Percentiles rank a stretch among this genome's conserved stretches.
phyloP scores from a whole-genome alignment of 2,113 vertebrate species.

The Emydocephalus ijimae region DNA sequence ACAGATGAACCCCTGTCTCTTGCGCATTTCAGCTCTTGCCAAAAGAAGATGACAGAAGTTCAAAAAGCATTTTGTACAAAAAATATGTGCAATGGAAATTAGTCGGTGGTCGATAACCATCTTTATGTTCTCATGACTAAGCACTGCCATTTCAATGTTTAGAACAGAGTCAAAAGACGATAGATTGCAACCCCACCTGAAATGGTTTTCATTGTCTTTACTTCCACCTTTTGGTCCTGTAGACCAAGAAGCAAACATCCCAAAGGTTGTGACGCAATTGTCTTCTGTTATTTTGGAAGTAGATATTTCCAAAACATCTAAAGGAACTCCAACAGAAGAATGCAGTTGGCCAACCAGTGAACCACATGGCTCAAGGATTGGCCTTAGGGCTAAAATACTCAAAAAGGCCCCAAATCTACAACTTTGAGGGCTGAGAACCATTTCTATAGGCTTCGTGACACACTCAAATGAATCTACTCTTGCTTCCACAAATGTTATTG shows the following conservation, averaged over 20 bases:
- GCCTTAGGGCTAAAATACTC: neutral
- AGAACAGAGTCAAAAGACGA: conserved; percentile 67
- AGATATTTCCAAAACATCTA: conserved; percentile 53
- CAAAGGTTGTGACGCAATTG: conserved; percentile 43
- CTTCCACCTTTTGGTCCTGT: conserved; percentile 49
- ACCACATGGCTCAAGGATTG: neutral
- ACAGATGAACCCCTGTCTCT: conserved; percentile 72
- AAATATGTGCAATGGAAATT: conserved; percentile 64
- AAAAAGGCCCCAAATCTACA: neutral
- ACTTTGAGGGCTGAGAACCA: neutral
- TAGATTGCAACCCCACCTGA: conserved; percentile 69
- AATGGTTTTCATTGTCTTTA: conserved; percentile 53
- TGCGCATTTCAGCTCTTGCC: conserved; percentile 59
- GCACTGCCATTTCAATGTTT: conserved; percentile 69
- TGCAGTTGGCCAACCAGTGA: neutral
- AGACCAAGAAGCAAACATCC: conserved; percentile 61
- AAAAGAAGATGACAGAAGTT: conserved; percentile 77
- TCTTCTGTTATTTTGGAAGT: conserved; percentile 53
- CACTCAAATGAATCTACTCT: neutral
- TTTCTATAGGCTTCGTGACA: neutral
- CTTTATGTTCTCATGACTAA: conserved; percentile 66
- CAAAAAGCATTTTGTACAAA: conserved; percentile 53
- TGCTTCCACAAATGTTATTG: neutral
- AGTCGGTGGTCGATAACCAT: conserved; percentile 70
- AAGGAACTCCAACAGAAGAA: neutral